phyloP scores from a whole-genome alignment of 1,140 invertebrate genomes.

The Amphibalanus amphitrite region DNA sequence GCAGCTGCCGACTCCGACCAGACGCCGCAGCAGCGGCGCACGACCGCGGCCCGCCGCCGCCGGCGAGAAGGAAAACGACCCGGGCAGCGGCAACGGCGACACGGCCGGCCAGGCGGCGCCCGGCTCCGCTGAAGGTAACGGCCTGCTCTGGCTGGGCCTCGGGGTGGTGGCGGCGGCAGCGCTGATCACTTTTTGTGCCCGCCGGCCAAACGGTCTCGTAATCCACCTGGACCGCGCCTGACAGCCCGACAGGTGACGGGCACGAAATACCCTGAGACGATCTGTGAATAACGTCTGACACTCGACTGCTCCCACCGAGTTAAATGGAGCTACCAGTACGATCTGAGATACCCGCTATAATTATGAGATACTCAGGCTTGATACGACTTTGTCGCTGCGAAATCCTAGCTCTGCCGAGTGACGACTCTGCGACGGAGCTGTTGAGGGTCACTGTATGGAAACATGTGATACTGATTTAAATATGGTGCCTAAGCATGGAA shows the following conservation, averaged over 20 bases:
- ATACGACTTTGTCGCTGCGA: no score
- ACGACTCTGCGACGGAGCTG: no score
- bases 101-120: constrained; percentile 8
- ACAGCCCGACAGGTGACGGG: not conserved
- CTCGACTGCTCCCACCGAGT: no score
- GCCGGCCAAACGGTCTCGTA: not conserved
- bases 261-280: no score
- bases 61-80: constrained; percentile 4
- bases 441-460: no score
- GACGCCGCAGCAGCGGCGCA: not conserved
- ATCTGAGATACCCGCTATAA: no score
- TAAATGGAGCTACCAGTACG: no score
- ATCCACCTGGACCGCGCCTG: constrained; percentile 3
- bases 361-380: no score
- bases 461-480: no score
- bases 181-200: not conserved
- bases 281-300: no score
- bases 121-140: not conserved
- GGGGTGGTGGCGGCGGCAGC: not conserved
- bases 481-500: no score
- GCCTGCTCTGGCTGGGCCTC: not conserved
- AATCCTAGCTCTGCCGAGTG: no score
- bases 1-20: constrained; percentile 7
- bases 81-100: not conserved
- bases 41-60: not conserved